These are phyloP conservation scores for Galbula dea DNA, from an alignment of 2,113 vertebrate species.

Conservation along the genomic window DNA sequence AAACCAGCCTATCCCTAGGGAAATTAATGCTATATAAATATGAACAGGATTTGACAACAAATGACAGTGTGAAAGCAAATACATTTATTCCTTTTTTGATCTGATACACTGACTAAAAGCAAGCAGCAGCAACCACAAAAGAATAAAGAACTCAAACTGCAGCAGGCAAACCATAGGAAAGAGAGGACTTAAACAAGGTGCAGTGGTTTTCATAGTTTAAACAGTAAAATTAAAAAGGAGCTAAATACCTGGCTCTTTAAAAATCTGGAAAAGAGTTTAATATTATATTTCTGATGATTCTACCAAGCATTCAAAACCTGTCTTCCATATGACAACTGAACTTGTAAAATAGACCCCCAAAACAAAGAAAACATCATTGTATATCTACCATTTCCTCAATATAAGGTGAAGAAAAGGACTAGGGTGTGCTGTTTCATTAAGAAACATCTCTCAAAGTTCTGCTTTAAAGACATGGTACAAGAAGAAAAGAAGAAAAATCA, in stretches of 20 bases:
- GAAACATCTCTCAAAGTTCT: not conserved
- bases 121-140: accelerated
- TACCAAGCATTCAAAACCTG: not conserved
- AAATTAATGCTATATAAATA: too few relatives aligned
- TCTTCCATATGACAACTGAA: not conserved
- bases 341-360: not conserved
- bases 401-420: not conserved
- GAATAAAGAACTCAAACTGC: not conserved
- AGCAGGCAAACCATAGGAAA: not conserved
- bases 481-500: not conserved
- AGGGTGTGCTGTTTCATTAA: not conserved
- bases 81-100: not conserved
- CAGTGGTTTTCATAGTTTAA: not conserved
- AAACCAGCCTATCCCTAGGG: not conserved
- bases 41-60: not conserved
- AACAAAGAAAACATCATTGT: not conserved
- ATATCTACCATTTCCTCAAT: not conserved
- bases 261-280: not conserved
- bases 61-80: not conserved
- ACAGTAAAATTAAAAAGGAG: not conserved
- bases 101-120: not conserved
- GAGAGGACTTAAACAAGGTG: not conserved
- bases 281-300: not conserved
- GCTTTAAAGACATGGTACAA: not conserved
- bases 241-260: not conserved